These are phyloP conservation scores for Drosophila borborema DNA, from an alignment of 2,888 invertebrate genomes.

Conservation along the genomic window DNA sequence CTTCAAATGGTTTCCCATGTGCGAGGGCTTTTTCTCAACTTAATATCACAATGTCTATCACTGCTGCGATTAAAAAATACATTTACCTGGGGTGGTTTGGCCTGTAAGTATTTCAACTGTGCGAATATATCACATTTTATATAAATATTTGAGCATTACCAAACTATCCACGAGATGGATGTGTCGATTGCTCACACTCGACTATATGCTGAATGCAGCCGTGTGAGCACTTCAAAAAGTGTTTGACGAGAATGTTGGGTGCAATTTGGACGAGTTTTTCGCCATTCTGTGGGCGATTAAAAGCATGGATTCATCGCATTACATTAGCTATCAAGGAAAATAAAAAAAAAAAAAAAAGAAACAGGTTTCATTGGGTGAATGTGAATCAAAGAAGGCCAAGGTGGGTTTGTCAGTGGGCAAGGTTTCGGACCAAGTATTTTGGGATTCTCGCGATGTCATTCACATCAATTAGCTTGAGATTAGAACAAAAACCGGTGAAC, in stretches of 20 bases:
- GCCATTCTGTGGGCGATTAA: neutral
- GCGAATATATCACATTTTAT: neutral
- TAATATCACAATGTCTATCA: too few species aligned
- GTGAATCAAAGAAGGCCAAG: conserved; percentile 1
- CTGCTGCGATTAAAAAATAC: neutral
- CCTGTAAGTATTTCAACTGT: neutral
- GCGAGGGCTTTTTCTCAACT: neutral
- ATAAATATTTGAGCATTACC: neutral
- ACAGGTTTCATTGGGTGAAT: conserved; percentile 2
- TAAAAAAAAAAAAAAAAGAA: neutral
- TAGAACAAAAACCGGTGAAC: neutral
- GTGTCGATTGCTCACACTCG: neutral
- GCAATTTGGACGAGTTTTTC: neutral
- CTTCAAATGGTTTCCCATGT: conserved; percentile 17
- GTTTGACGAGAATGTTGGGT: neutral
- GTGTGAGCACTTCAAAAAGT: neutral
- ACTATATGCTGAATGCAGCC: neutral
- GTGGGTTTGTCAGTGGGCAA: conserved; percentile 3
- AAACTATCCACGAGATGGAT: neutral
- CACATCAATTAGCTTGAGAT: neutral
- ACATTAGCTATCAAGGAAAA: neutral
- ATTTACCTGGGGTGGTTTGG: neutral
- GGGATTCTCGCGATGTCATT: neutral
- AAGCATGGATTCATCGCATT: conserved; percentile 2
- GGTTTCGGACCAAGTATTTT: neutral